These are phyloP conservation scores for Ormyrus rosae DNA, from an alignment of 2,888 invertebrate genomes.

Conservation along the genomic window DNA sequence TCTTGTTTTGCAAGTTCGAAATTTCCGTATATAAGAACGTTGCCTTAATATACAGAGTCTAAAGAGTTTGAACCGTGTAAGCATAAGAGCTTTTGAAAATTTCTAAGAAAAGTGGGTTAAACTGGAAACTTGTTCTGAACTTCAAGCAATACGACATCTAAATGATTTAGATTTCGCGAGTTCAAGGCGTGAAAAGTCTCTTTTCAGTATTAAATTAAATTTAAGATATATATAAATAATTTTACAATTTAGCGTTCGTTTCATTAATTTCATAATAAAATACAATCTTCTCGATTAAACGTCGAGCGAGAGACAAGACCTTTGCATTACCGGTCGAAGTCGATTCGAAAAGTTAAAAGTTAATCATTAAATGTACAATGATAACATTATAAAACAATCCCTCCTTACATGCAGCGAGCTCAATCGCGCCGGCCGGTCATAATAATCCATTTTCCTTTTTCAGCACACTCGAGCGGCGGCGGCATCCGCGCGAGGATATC, in stretches of 20 bases:
- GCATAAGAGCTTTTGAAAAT: conserved; percentile 15
- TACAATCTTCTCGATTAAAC: too few species aligned
- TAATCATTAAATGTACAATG: conserved; percentile 20
- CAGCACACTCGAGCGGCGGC: conserved; percentile 4
- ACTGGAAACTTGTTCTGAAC: conserved; percentile 1
- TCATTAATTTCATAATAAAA: too few species aligned
- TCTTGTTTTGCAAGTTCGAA: too few species aligned
- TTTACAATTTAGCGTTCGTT: too few species aligned
- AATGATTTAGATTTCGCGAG: too few species aligned
- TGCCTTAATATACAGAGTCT: background rate
- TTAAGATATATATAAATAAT: too few species aligned
- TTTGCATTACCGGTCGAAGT: too few species aligned
- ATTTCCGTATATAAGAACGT: background rate
- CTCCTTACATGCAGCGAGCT: background rate
- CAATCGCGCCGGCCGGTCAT: background rate
- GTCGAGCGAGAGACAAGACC: too few species aligned
- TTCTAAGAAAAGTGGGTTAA: conserved; percentile 26
- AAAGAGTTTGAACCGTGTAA: conserved; percentile 25
- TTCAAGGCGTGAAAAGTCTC: too few species aligned
- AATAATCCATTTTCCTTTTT: conserved; percentile 52
- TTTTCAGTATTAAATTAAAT: too few species aligned
- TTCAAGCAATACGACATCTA: background rate
- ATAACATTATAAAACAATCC: conserved; percentile 24
- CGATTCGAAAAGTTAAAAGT: background rate
- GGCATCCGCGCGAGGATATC: conserved; percentile 32